Base-by-base conservation (phyloP, 2,113 vertebrate genomes). In the Leptosomus discolor region DNA sequence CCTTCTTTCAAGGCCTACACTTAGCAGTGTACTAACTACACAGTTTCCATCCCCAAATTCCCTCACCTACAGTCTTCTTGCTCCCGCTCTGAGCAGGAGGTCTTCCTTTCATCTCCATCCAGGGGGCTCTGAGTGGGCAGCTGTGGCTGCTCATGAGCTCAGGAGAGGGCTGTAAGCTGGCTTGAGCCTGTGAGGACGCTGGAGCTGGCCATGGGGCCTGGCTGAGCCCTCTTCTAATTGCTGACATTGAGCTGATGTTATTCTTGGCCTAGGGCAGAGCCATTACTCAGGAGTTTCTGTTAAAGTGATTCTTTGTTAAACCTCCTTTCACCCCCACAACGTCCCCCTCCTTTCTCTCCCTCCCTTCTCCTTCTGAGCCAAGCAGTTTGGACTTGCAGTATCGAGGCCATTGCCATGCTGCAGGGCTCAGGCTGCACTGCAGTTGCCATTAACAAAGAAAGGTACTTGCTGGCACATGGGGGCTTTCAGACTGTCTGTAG, bases 251-350 rank as follows among this genome's bases (percentile, higher is more conserved):
- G 98, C 98, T 98, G 98, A 98, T 99, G 98, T 99, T 99, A 98
- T 98, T 98, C 97, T 99, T 99, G 99, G 98, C 98, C 79, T 74
- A 21, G 90, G 92, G 45, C 63, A 75, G 91, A 98, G 94, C 96
- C 85, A 98, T 99, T 98, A 98, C 98, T 97, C 98, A 98, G 98
- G 98, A 97, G 97, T 98, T 98, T 99, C 98, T 98, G 98, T 98
- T 98, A 98, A 99, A 99, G 96, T 95, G 97, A 98, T 98, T 98
- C 98, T 98, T 98, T 98, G 98, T 98, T 98, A 98, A 97, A 98
- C 95, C 96, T 97, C 96, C 96, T 78, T 94, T 98, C 96, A 96
- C 91, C 83, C 78, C 92, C 96, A 96, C 97, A 57, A 58, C 1
- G 7, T 88, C 75, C 79, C 88, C 77, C 77, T 97, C 85, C 92